Evolutionary conservation across 2,888 invertebrate genomes (phyloP), one percentile per base, ranked within the genome.

Genomic region (Drosophila gaucha): DNA sequence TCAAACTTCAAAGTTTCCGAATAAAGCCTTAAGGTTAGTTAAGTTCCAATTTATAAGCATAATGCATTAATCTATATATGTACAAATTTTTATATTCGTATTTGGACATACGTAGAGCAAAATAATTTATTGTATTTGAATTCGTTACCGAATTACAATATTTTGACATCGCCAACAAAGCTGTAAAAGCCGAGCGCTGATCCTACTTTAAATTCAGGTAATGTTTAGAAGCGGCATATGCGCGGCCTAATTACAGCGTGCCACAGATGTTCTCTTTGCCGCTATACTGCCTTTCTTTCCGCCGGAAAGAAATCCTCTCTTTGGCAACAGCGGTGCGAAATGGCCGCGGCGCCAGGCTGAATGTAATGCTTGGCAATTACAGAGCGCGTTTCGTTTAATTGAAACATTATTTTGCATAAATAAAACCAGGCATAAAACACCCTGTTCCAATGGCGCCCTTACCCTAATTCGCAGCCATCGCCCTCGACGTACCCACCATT

Each of bases 361-460:
- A 68, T 71, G 74, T 78, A 77, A 84, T 74, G 67, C 43, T 41
- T 71, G 54, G 74, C 79, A 89, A 84, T 89, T 88, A 89, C 89
- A 76, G 57, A 43, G 66, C 80, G 74, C 83, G 82, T 79, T 85
- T 68, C 74, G 76, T 86, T 85, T 89, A 90, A 90, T 90, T 90
- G 90, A 90, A 90, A 90, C 90, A 90, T 90, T 89, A 90, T 89
- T 90, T 90, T 90, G 89, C 89, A 90, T 90, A 88, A 89, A 86
- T 83, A 85, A 75, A 78, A 80, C 84, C 72, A 80, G 66, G 89
- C 74, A 86, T 88, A 83, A 89, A 86, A 89, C 89, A 89, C 89
- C 88, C 89, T 83, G 80, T 80, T 83, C n/a, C 69, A 47, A 66
- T 69, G 57, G 56, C 55, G 31, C 14, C 50, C 31, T 18, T 63